phyloP scores from a whole-genome alignment of 2,113 vertebrate species.

The Pica pica region DNA sequence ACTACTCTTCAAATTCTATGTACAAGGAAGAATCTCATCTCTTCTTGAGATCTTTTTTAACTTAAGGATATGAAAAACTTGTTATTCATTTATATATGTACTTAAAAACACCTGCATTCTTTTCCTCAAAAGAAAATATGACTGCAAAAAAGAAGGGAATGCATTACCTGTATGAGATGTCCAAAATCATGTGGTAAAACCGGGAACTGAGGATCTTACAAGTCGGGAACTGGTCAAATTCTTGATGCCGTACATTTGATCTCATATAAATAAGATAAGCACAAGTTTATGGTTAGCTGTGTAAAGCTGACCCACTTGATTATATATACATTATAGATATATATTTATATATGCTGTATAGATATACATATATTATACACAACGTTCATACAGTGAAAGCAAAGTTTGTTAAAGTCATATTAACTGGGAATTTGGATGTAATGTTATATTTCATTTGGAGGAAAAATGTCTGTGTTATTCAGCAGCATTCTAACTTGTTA shows the following conservation, averaged over 20 bases:
- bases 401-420: neutral
- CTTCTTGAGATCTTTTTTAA: slow-evolving; percentile 35
- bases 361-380: slow-evolving; percentile 2
- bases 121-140: slow-evolving; percentile 45
- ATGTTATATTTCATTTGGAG: neutral
- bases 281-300: slow-evolving; percentile 55
- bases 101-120: neutral
- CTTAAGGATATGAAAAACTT: slow-evolving; percentile 18
- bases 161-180: neutral
- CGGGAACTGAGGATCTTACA: neutral
- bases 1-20: slow-evolving; percentile 24
- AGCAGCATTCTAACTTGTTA: neutral
- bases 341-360: slow-evolving; percentile 66
- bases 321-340: slow-evolving; percentile 49
- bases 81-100: slow-evolving; percentile 6
- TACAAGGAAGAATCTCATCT: neutral
- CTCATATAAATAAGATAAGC: slow-evolving; percentile 50
- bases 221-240: neutral
- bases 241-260: slow-evolving; percentile 41
- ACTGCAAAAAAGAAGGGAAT: neutral
- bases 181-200: neutral
- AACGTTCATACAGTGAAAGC: slow-evolving; percentile 27
- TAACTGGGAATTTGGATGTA: slow-evolving; percentile 25
- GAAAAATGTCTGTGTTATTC: neutral
- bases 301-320: slow-evolving; percentile 50